These are phyloP conservation scores for Polia nebulosa DNA, from an alignment of 2,888 invertebrate genomes.

Conservation along the genomic window DNA sequence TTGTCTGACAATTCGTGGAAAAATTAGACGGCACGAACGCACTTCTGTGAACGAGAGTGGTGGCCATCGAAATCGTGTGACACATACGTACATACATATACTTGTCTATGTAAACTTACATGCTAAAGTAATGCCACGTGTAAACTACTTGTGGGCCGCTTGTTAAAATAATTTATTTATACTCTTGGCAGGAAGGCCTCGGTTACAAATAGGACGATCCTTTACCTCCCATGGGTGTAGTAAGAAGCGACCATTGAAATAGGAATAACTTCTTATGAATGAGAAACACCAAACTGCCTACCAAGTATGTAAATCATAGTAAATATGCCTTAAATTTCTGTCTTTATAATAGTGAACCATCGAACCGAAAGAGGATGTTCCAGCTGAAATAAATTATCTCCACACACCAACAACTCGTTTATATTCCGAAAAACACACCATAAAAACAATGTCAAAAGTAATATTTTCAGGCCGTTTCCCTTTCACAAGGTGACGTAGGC, in stretches of 20 bases:
- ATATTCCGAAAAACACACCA: slow-evolving; percentile 37
- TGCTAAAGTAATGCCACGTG: slow-evolving; percentile 3
- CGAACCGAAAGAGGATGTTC: slow-evolving; percentile 25
- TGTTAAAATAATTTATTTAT: slow-evolving; percentile 46
- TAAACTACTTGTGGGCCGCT: slow-evolving; percentile 23
- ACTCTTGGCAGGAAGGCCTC: slow-evolving; percentile 20
- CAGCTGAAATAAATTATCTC: slow-evolving; percentile 34
- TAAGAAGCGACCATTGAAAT: slow-evolving; percentile 34
- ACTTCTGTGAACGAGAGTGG: slow-evolving; percentile 21
- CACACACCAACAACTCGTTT: slow-evolving; percentile 27
- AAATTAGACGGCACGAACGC: slow-evolving; percentile 7
- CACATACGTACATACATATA: neutral
- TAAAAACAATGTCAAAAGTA: slow-evolving; percentile 56
- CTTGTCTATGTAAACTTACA: slow-evolving; percentile 4
- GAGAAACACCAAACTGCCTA: slow-evolving; percentile 2
- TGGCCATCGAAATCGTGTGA: slow-evolving; percentile 16
- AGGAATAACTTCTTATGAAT: slow-evolving; percentile 13
- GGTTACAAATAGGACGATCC: slow-evolving; percentile 45
- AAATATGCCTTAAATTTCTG: slow-evolving; percentile 19
- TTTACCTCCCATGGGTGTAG: slow-evolving; percentile 39
- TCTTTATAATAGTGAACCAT: slow-evolving; percentile 22
- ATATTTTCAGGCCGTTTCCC: slow-evolving; percentile 53
- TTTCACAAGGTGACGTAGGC: slow-evolving; percentile 45
- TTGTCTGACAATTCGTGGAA: slow-evolving; percentile 3
- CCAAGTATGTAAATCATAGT: neutral